Conservation (phyloP, 2,797 vertebrate species). For the Tauraco hartlaubi region DNA sequence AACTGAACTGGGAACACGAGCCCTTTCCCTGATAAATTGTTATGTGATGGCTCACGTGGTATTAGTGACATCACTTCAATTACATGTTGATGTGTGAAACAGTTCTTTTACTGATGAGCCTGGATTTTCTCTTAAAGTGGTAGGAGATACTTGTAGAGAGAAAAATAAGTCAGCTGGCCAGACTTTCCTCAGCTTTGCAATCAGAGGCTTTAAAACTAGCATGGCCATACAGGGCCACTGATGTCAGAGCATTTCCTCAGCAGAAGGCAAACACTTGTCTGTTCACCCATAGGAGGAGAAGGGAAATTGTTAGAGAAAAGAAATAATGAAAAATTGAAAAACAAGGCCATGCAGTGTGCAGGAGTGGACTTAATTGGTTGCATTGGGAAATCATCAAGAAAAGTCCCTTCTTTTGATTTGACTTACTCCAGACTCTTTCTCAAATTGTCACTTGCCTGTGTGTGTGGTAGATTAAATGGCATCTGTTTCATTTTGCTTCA, state of each 20-base stretch:
- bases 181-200: neutral
- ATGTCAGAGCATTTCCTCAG: neutral
- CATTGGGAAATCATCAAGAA: constrained; percentile 48
- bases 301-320: neutral
- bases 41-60: neutral
- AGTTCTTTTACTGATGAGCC: neutral
- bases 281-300: neutral
- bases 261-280: neutral
- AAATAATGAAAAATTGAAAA: constrained; percentile 24
- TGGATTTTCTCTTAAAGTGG: neutral
- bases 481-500: constrained; percentile 1
- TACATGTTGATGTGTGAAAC: neutral
- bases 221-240: neutral
- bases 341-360: neutral
- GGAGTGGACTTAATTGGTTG: constrained; percentile 59
- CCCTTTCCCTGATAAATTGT: neutral
- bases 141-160: neutral
- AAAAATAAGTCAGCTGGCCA: neutral
- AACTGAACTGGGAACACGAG: neutral
- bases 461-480: constrained; percentile 11
- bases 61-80: neutral
- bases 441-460: constrained; percentile 17
- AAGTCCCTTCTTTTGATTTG: constrained; percentile 18
- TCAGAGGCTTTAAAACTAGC: neutral
- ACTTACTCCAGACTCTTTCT: constrained; percentile 15